Base-by-base conservation (phyloP, 2,797 vertebrate genomes). In the Uromys caudimaculatus region DNA sequence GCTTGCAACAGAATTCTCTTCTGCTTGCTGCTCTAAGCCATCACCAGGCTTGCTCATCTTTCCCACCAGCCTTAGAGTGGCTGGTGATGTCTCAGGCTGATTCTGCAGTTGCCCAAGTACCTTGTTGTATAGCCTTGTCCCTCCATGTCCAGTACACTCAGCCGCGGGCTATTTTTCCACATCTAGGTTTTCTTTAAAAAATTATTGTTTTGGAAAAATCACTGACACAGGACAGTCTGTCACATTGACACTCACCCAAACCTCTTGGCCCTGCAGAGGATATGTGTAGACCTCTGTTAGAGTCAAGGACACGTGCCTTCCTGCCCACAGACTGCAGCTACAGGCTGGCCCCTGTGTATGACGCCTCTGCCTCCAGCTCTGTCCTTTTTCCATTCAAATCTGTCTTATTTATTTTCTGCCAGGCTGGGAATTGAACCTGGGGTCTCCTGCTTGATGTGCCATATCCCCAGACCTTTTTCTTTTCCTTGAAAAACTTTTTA, bases 111-210 rank as follows among this genome's bases (percentile, higher is more conserved):
- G 52, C 35, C 52, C 1, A 16, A 73, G n/a, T 19, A 29, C 10
- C 14, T 44, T 73, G 8, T 23, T 11, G 47, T 38, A n/a, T 27
- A 54, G 13, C 84, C 12, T 35, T n/a, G 11, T 41, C 10, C 58
- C 4, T 0, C 21, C 27, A 4, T 32, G 3, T 4, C 69, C 69
- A 44, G 27, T 21, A 73, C 6, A 29, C 52, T 32, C 27, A 32
- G 69, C 52, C 6, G 3, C 12, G 2, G 10, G 24, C 24, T 27
- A 17, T 41, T 29, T 8, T 1, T n/a, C 50, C 1, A 1, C 17
- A 8, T 3, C 13, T 5, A 47, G 21, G 23, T 38, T 84, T 64
- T 64, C 10, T 24, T 54, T 79, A 12, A 56, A 52, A 54, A 83
- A 24, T 7, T 13, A 38, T 76, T 14, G 17, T n/a, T 76, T 81